phyloP scores from a whole-genome alignment of 2,888 invertebrate species.

The Dryomyza anilis region DNA sequence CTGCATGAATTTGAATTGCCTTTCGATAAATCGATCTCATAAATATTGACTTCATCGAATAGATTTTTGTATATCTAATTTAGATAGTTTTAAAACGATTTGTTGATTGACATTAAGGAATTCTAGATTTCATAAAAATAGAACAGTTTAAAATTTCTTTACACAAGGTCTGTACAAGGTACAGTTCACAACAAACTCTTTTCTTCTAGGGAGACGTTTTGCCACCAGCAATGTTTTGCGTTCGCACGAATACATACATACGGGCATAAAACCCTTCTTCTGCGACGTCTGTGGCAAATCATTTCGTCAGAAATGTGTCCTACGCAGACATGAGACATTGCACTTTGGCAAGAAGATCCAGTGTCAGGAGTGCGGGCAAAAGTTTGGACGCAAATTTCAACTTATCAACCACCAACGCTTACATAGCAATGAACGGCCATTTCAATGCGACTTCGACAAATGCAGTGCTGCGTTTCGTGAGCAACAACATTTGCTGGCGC shows the following conservation, averaged over 20 bases:
- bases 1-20: too few species aligned
- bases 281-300: conserved; percentile 34
- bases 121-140: not conserved
- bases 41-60: too few species aligned
- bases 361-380: conserved; percentile 35
- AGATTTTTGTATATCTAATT: too few species aligned
- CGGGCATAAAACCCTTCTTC: conserved; percentile 27
- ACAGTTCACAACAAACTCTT: not conserved
- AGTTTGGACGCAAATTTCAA: conserved; percentile 34
- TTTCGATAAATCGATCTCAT: too few species aligned
- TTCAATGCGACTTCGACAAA: conserved; percentile 32
- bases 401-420: conserved; percentile 35
- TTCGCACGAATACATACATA: conserved; percentile 14
- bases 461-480: conserved; percentile 35
- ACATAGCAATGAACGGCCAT: conserved; percentile 36
- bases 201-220: conserved; percentile 15
- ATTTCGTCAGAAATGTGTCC: conserved; percentile 34
- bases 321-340: conserved; percentile 33
- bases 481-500: conserved; percentile 34
- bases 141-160: not conserved
- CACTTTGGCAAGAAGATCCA: conserved; percentile 36
- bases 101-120: too few species aligned
- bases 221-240: conserved; percentile 1
- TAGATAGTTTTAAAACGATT: too few species aligned
- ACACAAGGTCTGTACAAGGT: not conserved